Evolutionary conservation across 1,140 invertebrate genomes (phyloP).

Genomic region (Mactra quadrangularis): DNA sequence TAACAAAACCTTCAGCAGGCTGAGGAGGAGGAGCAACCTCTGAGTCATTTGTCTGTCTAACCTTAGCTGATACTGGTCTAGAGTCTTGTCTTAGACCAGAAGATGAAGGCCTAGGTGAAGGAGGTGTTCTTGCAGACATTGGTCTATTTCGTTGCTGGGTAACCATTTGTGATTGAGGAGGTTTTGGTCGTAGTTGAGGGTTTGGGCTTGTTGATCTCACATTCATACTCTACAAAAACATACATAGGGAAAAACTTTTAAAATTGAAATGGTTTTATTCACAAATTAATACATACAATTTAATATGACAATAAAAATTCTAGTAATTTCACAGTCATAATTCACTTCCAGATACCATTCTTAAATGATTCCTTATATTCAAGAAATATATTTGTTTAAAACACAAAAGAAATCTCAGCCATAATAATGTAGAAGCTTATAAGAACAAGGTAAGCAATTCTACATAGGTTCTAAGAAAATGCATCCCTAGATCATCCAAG

Average conservation of each 20-base stretch:
- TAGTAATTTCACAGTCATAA: too few relatives aligned
- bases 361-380: too few relatives aligned
- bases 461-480: too few relatives aligned
- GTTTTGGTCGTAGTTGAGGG: slow-evolving; percentile 20
- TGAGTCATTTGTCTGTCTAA: background rate
- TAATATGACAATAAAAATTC: too few relatives aligned
- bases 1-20: slow-evolving; percentile 1
- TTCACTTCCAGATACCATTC: too few relatives aligned
- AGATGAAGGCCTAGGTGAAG: slow-evolving; percentile 58
- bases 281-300: too few relatives aligned
- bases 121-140: slow-evolving; percentile 49
- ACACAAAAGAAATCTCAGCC: too few relatives aligned
- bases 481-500: too few relatives aligned
- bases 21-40: background rate
- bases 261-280: too few relatives aligned
- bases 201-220: slow-evolving; percentile 34
- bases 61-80: slow-evolving; percentile 47
- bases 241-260: background rate
- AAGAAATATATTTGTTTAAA: too few relatives aligned
- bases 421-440: too few relatives aligned
- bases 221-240: slow-evolving; percentile 43
- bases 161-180: slow-evolving; percentile 21
- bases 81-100: slow-evolving; percentile 36
- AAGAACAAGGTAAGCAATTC: too few relatives aligned
- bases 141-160: slow-evolving; percentile 48